Evolutionary conservation across 2,888 invertebrate species (phyloP).

Genomic region (Tetheella fluctuosa): DNA sequence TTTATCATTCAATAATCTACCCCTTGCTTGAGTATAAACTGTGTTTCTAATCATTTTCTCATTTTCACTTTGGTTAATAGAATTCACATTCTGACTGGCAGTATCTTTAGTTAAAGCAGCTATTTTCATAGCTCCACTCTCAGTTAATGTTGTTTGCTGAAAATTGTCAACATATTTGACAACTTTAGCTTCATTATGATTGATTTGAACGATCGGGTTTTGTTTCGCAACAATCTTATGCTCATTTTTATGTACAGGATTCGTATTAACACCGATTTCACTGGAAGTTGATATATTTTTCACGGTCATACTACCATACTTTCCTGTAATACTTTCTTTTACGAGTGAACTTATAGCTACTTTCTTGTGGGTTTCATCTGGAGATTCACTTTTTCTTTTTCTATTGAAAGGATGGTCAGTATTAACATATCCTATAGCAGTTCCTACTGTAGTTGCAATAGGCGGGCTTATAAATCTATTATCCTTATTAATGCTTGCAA

Average conservation of each 20-base stretch:
- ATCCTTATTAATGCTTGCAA: conserved; percentile 20
- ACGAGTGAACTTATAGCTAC: conserved; percentile 32
- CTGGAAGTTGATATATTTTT: conserved; percentile 37
- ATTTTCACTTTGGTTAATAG: conserved; percentile 34
- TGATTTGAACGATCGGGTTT: conserved; percentile 31
- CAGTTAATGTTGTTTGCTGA: conserved; percentile 13
- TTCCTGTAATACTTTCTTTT: conserved; percentile 28
- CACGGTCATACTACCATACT: conserved; percentile 33
- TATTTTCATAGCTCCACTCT: conserved; percentile 10
- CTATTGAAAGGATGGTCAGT: conserved; percentile 41
- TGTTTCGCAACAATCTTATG: conserved; percentile 29
- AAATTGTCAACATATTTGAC: conserved; percentile 12
- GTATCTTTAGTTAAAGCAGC: conserved; percentile 19
- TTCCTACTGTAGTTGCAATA: conserved; percentile 25
- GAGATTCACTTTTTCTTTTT: conserved; percentile 73
- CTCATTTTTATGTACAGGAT: conserved; percentile 42
- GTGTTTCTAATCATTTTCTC: conserved; percentile 74
- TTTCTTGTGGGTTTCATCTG: conserved; percentile 61
- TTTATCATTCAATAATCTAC: conserved; percentile 63
- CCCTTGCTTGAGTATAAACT: conserved; percentile 72
- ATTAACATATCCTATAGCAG: conserved; percentile 23
- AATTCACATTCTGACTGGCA: neutral
- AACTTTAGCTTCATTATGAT: conserved; percentile 24
- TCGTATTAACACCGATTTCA: conserved; percentile 51
- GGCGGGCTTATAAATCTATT: conserved; percentile 21